Percentiles rank a stretch among this genome's conserved stretches.
Conservation (phyloP, 2,113 vertebrate genomes). For the Tor tambroides region DNA sequence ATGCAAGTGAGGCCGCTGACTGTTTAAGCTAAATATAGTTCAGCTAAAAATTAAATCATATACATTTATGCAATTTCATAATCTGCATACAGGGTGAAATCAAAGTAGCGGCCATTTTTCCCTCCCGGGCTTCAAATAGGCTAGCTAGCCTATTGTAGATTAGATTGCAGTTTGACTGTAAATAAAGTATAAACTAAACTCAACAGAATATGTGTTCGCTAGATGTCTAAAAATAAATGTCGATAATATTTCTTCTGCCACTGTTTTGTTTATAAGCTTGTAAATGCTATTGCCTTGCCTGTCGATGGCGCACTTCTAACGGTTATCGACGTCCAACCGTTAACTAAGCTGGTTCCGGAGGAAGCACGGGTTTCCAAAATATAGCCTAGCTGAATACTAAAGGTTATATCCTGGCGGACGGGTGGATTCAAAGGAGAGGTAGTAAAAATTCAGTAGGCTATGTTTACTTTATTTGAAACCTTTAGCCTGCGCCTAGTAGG, state of each 20-base stretch:
- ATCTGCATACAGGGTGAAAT: neutral
- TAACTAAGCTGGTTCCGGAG: neutral
- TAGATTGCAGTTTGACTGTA: neutral
- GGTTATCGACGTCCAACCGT: neutral
- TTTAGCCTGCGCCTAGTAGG: neutral
- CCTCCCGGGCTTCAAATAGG: neutral
- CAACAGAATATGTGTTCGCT: neutral
- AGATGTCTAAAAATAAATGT: neutral
- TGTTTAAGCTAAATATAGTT: neutral
- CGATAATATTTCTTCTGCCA: neutral
- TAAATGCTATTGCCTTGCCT: conserved; percentile 5
- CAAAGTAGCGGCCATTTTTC: neutral
- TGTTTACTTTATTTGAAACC: neutral
- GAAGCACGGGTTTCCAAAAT: neutral
- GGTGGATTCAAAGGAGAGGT: neutral
- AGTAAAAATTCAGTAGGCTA: neutral
- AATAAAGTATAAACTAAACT: neutral
- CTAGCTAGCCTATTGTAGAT: too few relatives aligned
- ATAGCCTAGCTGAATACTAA: neutral
- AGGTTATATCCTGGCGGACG: neutral
- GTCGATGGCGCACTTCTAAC: conserved; percentile 33
- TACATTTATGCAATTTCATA: neutral
- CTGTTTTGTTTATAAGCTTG: neutral
- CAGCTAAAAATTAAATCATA: neutral
- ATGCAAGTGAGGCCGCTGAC: neutral